Evolutionary conservation across 2,113 vertebrate genomes (phyloP).

Genomic region (Protobothrops flavoviridis): DNA sequence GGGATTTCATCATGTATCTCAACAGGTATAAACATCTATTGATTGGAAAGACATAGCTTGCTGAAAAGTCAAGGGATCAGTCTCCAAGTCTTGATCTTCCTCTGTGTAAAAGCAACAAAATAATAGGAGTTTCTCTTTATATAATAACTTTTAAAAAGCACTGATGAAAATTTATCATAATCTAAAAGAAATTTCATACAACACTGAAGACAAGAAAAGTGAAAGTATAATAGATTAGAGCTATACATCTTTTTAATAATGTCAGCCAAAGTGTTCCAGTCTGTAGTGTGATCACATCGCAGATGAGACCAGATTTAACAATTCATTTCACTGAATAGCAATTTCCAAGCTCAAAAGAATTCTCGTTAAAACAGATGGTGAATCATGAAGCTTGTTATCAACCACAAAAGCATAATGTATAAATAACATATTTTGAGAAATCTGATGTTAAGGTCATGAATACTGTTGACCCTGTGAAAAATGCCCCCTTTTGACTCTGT

Average conservation of each 20-base stretch:
- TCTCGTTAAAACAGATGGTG: constrained; percentile 42
- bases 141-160: constrained; percentile 28
- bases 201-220: constrained; percentile 61
- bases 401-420: constrained; percentile 25
- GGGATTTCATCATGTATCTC: not conserved
- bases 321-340: constrained; percentile 68
- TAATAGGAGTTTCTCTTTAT: constrained; percentile 22
- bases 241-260: constrained; percentile 62
- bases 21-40: not conserved
- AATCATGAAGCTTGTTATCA: constrained; percentile 50
- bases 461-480: not conserved
- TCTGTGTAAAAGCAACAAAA: constrained; percentile 27
- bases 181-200: constrained; percentile 66
- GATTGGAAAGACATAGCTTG: not conserved
- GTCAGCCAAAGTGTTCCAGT: constrained; percentile 57
- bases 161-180: constrained; percentile 60
- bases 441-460: not conserved
- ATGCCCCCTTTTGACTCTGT: not conserved
- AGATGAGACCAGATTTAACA: constrained; percentile 65
- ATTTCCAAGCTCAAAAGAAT: constrained; percentile 55
- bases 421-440: constrained; percentile 52
- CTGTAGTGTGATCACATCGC: constrained; percentile 46
- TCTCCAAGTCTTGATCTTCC: constrained; percentile 29
- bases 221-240: constrained; percentile 56
- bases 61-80: constrained; percentile 38